Evolutionary conservation across 2,888 invertebrate species (phyloP).

Genomic region (Lumbricus terrestris): DNA sequence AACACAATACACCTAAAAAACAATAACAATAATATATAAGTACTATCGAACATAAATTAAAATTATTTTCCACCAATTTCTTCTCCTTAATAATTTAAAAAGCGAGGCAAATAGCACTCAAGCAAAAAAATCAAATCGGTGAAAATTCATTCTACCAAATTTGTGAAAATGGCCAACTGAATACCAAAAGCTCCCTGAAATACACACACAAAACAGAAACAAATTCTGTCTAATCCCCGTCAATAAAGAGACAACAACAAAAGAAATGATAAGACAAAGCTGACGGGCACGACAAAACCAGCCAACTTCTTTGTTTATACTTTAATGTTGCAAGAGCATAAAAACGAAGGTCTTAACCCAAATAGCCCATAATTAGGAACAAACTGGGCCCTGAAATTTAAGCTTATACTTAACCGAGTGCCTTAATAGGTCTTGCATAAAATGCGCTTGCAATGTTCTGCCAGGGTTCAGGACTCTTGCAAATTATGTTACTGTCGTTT

Average conservation of each 20-base stretch:
- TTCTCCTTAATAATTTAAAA: not conserved
- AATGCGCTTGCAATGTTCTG: not conserved
- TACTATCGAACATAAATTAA: not conserved
- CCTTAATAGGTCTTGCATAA: not conserved
- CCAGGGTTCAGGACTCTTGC: not conserved
- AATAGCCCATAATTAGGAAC: not conserved
- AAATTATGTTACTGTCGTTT: not conserved
- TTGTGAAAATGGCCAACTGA: not conserved
- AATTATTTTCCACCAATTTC: not conserved
- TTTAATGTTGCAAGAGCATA: not conserved
- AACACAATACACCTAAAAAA: not conserved
- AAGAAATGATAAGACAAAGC: not conserved
- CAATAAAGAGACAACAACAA: not conserved
- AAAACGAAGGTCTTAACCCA: not conserved
- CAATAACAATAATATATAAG: not conserved
- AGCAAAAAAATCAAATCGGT: not conserved
- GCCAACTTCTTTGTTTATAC: not conserved
- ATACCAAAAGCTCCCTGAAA: not conserved
- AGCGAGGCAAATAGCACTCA: not conserved
- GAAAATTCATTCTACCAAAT: not conserved
- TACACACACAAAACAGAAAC: not conserved
- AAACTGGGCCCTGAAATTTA: not conserved
- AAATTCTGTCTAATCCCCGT: not conserved
- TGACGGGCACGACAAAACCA: not conserved
- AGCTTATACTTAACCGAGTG: not conserved